Base-by-base conservation (phyloP, 1,140 invertebrate species). In the Euglossa dilemma region DNA sequence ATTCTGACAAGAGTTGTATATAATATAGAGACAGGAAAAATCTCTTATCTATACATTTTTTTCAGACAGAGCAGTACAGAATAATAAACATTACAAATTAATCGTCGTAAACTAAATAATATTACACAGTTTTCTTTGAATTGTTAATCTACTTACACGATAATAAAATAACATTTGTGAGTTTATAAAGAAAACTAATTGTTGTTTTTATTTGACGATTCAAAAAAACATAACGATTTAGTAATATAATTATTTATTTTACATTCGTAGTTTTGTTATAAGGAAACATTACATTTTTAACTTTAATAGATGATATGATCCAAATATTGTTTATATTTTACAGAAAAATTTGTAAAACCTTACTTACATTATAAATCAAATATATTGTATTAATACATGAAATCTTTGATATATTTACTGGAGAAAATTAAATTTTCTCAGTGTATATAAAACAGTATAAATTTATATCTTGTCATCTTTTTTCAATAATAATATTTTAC, bases 1-100 rank as follows among this genome's bases (percentile, higher is more conserved):
- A 28, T 45, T 80, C 61, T 47, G 36, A 75, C 67, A 9, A 75
- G 43, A 66, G 50, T 79, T 88, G 86, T 83, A 88, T 77, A 88
- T 85, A 88, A 87, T 64, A 83, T 80, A 59, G 59, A 86, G 63
- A 16, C 72, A 50, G 20, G 12, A 50, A 12, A 9, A 57, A 52
- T 20, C 14, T 64, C 23, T 63, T 45, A 25, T 52, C 71, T 1
- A 54, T 66, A 82, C 25, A 67, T 47, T 57, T 57, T 36, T 73
- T 67, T 50, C 63, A 76, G 12, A 43, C 54, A 52, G 1, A 56
- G 14, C 7, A 76, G 47, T 23, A 76, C 16, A 36, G 36, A 36
- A 36, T 36, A 36, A 2, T 36, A 36, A 36, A 36, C 36, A 36
- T 36, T 36, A 36, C 1, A 36, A 36, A 3, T 69, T 61, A 50